Percentiles rank a stretch among this genome's conserved stretches.
Conservation (phyloP, 2,113 vertebrate species). For the Crypturellus undulatus region DNA sequence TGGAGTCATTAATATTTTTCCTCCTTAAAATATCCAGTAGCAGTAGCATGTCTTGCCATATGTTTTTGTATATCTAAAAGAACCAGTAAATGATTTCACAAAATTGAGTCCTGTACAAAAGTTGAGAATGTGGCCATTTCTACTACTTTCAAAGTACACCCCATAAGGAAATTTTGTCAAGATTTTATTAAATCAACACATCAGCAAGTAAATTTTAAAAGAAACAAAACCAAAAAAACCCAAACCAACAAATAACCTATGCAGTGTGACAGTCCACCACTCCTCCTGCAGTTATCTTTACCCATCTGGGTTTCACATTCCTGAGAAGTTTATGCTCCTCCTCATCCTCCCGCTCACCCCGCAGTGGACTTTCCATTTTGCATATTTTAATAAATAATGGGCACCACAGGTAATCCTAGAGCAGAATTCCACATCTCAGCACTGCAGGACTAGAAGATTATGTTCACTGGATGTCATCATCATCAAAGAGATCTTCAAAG, state of each 20-base stretch:
- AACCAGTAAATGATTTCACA: neutral
- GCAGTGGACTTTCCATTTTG: neutral
- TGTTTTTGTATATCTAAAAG: neutral
- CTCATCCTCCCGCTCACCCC: no score
- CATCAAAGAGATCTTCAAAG: constrained; percentile 92
- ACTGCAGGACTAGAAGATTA: neutral
- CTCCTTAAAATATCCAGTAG: neutral
- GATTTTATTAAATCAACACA: constrained; percentile 77
- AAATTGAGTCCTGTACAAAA: neutral
- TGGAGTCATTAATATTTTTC: neutral
- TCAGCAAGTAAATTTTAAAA: neutral
- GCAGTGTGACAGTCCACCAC: neutral
- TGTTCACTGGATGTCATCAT: constrained; percentile 89
- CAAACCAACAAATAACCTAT: neutral
- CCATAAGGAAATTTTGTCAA: neutral
- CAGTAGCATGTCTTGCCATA: fast-evolving
- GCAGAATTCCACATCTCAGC: constrained; percentile 25
- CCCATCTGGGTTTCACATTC: neutral
- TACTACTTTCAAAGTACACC: constrained; percentile 42
- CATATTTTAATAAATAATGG: constrained; percentile 33
- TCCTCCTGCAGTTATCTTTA: neutral
- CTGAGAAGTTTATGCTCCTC: neutral
- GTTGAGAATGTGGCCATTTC: constrained; percentile 67
- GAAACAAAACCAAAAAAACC: neutral
- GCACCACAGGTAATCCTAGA: neutral